Base-by-base conservation (phyloP, 2,797 vertebrate genomes). In the Sebastes hopkinsi region DNA sequence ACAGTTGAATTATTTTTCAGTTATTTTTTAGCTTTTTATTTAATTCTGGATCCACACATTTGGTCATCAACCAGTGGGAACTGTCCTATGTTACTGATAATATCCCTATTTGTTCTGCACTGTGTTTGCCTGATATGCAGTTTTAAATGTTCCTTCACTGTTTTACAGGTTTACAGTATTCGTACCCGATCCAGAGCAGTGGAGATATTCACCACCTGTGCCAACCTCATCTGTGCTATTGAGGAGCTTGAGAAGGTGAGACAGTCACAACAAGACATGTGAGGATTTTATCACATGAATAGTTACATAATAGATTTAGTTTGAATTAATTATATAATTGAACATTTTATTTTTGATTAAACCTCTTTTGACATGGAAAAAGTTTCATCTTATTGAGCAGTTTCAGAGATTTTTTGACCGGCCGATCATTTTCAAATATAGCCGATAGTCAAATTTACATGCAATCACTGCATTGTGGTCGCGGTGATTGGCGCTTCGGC, bases 181-280 rank as follows among this genome's bases (percentile, higher is more conserved):
- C 97, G 99, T 52, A 99, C 99, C 0, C 96, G 99, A 30, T 97
- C 98, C 3, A 96, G 98, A 77, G 97, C 99, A 1, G 98, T 99
- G 85, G 99, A 99, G 94, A 99, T 99, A 67, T 99, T 99, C 79
- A 99, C 98, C 87, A 99, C 98, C 0, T 99, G 99, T 95, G 98
- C 98, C 84, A 99, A 99, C 87, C 97, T 99, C 93, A 97, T 99
- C 89, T 99, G 97, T 92, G 98, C 97, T 83, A 99, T 99, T 91
- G 98, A 99, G 74, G 98, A 99, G 34, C 34, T 99, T 38, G 98
- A 99, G 93, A 99, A 98, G 96, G 99, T 97, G 87, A 92, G 74
- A 25, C 5, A 8, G 5, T 29, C 20, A n/a, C 59, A 30, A 16
- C 1, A 22, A 66, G 5, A 75, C 12, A 7, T 27, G 4, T 22